A percentile compares a stretch with the other conserved stretches of the same genome.
phyloP scores from a whole-genome alignment of 1,140 invertebrate species.

The Thaumetopoea pityocampa region DNA sequence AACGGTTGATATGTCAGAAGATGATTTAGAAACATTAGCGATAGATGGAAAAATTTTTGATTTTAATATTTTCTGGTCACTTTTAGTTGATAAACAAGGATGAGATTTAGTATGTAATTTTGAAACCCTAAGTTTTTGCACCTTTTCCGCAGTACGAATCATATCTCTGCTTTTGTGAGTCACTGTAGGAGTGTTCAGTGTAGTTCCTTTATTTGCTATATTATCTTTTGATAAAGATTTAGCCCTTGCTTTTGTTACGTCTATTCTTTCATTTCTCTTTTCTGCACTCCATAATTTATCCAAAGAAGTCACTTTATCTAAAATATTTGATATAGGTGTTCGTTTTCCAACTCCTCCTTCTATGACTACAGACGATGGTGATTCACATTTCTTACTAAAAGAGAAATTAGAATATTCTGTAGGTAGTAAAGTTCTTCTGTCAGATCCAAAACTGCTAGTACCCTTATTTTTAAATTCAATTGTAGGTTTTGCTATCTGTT shows the following conservation, averaged over 20 bases:
- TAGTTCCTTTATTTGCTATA: constrained; percentile 19
- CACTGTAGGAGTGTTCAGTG: constrained; percentile 9
- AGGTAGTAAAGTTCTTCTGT: constrained; percentile 61
- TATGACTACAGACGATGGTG: constrained; percentile 46
- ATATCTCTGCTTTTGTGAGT: constrained; percentile 65
- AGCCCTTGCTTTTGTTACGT: constrained; percentile 45
- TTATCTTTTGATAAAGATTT: constrained; percentile 31
- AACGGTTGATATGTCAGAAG: constrained; percentile 37
- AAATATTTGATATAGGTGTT: constrained; percentile 69
- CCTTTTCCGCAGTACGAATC: constrained; percentile 62
- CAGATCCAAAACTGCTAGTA: constrained; percentile 69
- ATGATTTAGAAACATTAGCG: constrained; percentile 51
- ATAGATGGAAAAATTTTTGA: constrained; percentile 31
- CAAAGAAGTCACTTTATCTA: constrained; percentile 67
- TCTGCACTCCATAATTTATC: constrained; percentile 71
- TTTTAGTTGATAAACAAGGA: constrained; percentile 34
- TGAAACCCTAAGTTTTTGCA: constrained; percentile 52
- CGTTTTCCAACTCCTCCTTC: constrained; percentile 69
- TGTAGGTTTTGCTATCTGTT: constrained; percentile 28
- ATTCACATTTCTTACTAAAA: constrained; percentile 35
- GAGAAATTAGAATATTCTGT: constrained; percentile 57
- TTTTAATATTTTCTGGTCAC: constrained; percentile 31
- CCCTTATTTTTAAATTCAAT: constrained; percentile 32
- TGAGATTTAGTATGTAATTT: constrained; percentile 46
- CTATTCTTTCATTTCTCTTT: constrained; percentile 64